Evolutionary conservation across 2,888 invertebrate species (phyloP).

Genomic region (Embidobia sp.): DNA sequence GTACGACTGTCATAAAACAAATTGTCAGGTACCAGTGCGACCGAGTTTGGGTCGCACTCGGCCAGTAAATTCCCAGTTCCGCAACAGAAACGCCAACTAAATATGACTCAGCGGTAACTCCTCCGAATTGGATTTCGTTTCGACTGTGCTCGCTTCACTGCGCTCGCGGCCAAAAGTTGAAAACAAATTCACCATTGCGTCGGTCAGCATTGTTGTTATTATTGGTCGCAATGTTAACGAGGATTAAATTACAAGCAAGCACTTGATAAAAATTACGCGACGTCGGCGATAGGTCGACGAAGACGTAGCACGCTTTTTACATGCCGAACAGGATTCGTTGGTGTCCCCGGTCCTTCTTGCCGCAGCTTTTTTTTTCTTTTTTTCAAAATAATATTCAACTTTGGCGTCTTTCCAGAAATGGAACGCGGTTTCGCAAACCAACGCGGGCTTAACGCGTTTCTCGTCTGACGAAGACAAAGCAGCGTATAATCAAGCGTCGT

Average conservation of each 20-base stretch:
- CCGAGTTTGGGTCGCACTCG: slow-evolving; percentile 61
- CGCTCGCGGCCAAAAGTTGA: slow-evolving; percentile 47
- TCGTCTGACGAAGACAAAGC: slow-evolving; percentile 43
- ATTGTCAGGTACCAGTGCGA: slow-evolving; percentile 69
- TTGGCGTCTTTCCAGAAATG: slow-evolving; percentile 15
- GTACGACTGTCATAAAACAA: slow-evolving; percentile 70
- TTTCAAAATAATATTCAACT: too few species aligned
- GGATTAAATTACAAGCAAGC: slow-evolving; percentile 50
- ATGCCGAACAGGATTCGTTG: slow-evolving; percentile 35
- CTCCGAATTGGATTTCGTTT: slow-evolving; percentile 45
- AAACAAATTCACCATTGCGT: slow-evolving; percentile 47
- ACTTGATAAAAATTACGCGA: slow-evolving; percentile 31
- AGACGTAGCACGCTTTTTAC: slow-evolving; percentile 20
- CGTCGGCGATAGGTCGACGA: too few species aligned
- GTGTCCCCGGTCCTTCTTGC: not conserved
- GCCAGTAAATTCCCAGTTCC: slow-evolving; percentile 62
- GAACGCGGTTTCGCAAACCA: slow-evolving; percentile 20
- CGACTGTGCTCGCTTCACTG: slow-evolving; percentile 27
- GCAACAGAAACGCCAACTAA: slow-evolving; percentile 36
- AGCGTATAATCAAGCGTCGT: slow-evolving; percentile 64
- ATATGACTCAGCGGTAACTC: slow-evolving; percentile 53
- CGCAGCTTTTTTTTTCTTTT: slow-evolving; percentile 4
- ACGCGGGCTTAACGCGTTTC: slow-evolving; percentile 38
- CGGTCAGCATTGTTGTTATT: slow-evolving; percentile 36
- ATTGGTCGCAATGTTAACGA: slow-evolving; percentile 50